These are phyloP conservation scores for Pyrocoelia pectoralis DNA, from an alignment of 2,888 invertebrate genomes.

Conservation along the genomic window DNA sequence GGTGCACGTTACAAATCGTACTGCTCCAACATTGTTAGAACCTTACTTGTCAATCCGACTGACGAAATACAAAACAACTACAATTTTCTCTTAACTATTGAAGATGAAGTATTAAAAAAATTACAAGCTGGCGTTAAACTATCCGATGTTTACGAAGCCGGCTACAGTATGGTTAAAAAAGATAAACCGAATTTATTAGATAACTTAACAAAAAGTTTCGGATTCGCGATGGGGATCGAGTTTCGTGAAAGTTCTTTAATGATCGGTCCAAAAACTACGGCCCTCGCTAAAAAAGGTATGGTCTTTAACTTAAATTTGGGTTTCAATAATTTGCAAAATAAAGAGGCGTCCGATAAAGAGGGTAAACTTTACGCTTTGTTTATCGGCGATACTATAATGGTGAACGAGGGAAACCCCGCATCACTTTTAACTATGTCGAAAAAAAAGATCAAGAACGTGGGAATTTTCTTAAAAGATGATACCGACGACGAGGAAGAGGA, in stretches of 20 bases:
- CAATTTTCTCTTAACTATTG: slow-evolving; percentile 86
- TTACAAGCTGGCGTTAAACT: slow-evolving; percentile 84
- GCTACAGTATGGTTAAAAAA: slow-evolving; percentile 81
- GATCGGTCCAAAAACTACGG: slow-evolving; percentile 88
- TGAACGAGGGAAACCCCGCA: slow-evolving; percentile 86
- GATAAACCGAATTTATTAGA: slow-evolving; percentile 86
- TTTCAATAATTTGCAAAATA: slow-evolving; percentile 83
- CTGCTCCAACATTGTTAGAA: slow-evolving; percentile 97
- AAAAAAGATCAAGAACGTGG: slow-evolving; percentile 94
- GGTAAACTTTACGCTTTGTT: slow-evolving; percentile 93
- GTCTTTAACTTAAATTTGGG: slow-evolving; percentile 96
- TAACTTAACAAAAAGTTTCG: slow-evolving; percentile 93
- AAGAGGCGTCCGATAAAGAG: slow-evolving; percentile 83
- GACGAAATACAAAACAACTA: slow-evolving; percentile 85
- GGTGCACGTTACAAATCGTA: slow-evolving; percentile 97
- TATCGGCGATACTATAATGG: slow-evolving; percentile 96
- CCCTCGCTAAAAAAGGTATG: slow-evolving; percentile 89
- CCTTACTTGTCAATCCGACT: slow-evolving; percentile 93
- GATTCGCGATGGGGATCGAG: slow-evolving; percentile 98
- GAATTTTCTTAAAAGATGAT: slow-evolving; percentile 92
- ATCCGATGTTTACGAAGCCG: slow-evolving; percentile 87
- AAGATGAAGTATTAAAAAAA: slow-evolving; percentile 89
- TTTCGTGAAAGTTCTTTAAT: slow-evolving; percentile 95
- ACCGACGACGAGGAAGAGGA: slow-evolving; percentile 85
- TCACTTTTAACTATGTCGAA: slow-evolving; percentile 89